Evolutionary conservation across 2,797 vertebrate species (phyloP).

Genomic region (Pantherophis vulpinus): DNA sequence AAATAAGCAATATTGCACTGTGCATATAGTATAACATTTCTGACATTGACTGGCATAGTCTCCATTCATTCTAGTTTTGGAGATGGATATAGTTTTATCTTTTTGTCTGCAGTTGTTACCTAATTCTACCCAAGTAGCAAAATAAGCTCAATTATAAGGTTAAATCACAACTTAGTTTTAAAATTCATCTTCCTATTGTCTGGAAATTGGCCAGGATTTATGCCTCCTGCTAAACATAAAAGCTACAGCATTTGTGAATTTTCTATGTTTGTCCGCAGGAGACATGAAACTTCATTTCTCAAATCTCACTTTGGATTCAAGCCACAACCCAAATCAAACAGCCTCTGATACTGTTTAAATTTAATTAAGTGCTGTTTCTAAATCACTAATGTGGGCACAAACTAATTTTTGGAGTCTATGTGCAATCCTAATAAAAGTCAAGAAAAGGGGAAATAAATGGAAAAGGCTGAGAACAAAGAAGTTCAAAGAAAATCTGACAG

Average conservation of each 20-base stretch:
- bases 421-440: not conserved
- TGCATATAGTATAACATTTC: not conserved
- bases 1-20: not conserved
- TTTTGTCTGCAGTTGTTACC: not conserved
- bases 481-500: not conserved
- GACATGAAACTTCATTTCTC: not conserved
- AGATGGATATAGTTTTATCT: not conserved
- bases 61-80: not conserved
- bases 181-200: not conserved
- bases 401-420: not conserved
- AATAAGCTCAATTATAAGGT: not conserved
- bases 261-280: not conserved
- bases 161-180: not conserved
- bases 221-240: not conserved
- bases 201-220: not conserved
- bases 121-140: not conserved
- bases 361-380: not conserved
- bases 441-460: not conserved
- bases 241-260: not conserved
- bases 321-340: not conserved
- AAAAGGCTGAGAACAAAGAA: not conserved
- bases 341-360: not conserved
- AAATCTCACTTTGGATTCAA: not conserved
- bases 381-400: not conserved
- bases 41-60: not conserved